Evolutionary conservation across 2,113 vertebrate genomes (phyloP), one percentile per base, ranked within the genome.

Genomic region (Oenanthe oenanthe): DNA sequence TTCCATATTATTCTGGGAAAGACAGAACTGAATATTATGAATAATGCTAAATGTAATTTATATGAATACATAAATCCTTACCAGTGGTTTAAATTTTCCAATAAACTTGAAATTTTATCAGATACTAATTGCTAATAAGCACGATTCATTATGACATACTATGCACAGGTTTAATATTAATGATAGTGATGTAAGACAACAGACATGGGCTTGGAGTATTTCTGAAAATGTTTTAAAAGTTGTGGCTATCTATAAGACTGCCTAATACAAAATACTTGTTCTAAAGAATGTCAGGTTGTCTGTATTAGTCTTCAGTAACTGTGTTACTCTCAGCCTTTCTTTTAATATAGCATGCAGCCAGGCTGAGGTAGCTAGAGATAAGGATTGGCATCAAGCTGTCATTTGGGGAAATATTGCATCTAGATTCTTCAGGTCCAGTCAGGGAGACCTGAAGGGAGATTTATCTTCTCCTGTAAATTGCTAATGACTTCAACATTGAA

Each of bases 401-500:
- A 85, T 51, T 28, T 85, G 71, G 50, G 54, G 71, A 95, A 94
- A 84, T 47, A 78, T 32, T 80, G 58, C n/a, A 70, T 43, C 34
- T 71, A 58, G 58, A 72, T 83, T 54, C 60, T 70, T 80, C 50
- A 85, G 83, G 70, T 88, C 60, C 60, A 90, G 67, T 34, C 81
- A 43, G 24, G 13, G 45, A 88, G 32, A 91, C 42, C 25, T 61
- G 61, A 87, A 61, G 58, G 58, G 53, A 85, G 47, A 95, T 85
- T 92, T 73, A 83, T 88, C 73, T 80, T 87, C 63, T 88, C 72
- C 48, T 0, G 0, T 70, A 58, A 89, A 92, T 67, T 76, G 47
- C 63, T 89, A 83, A 92, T 85, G 67, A 85, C 72, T 85, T 85
- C 60, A 86, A 2, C 71, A 85, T 31, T 93, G 72, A 83, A 92